These are phyloP conservation scores for Monochamus alternatus DNA, from an alignment of 2,888 invertebrate species.

Conservation along the genomic window DNA sequence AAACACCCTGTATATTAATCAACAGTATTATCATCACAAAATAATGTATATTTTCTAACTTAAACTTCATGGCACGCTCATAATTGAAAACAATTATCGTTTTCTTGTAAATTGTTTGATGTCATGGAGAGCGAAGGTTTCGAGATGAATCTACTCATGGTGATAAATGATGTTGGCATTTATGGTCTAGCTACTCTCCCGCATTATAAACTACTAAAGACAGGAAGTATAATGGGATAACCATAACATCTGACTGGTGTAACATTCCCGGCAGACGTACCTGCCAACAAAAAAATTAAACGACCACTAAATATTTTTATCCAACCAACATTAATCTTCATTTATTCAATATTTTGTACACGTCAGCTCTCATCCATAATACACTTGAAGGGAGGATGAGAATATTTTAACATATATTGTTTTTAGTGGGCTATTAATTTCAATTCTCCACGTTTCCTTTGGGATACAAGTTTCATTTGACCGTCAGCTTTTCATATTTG, in stretches of 20 bases:
- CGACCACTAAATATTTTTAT: conserved; percentile 33
- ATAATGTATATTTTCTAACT: not conserved
- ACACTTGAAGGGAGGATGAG: not conserved
- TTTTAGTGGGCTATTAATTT: not conserved
- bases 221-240: conserved; percentile 33
- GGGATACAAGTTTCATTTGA: not conserved
- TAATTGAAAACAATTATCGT: conserved; percentile 31
- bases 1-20: too few relatives aligned
- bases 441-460: not conserved
- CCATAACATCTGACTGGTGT: conserved; percentile 29
- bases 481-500: too few relatives aligned
- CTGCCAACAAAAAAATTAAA: conserved; percentile 31
- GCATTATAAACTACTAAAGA: conserved; percentile 26
- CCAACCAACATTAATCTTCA: conserved; percentile 25
- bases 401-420: not conserved
- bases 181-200: conserved; percentile 30
- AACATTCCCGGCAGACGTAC: conserved; percentile 24
- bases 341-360: conserved; percentile 21
- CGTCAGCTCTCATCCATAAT: conserved; percentile 19
- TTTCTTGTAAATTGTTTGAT: conserved; percentile 29
- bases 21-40: too few relatives aligned
- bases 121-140: conserved; percentile 5
- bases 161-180: conserved; percentile 28
- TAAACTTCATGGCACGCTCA: not conserved
- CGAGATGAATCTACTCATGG: conserved; percentile 2